Conservation (phyloP, 2,888 invertebrate genomes). For the Lordiphosa andalusiaca region DNA sequence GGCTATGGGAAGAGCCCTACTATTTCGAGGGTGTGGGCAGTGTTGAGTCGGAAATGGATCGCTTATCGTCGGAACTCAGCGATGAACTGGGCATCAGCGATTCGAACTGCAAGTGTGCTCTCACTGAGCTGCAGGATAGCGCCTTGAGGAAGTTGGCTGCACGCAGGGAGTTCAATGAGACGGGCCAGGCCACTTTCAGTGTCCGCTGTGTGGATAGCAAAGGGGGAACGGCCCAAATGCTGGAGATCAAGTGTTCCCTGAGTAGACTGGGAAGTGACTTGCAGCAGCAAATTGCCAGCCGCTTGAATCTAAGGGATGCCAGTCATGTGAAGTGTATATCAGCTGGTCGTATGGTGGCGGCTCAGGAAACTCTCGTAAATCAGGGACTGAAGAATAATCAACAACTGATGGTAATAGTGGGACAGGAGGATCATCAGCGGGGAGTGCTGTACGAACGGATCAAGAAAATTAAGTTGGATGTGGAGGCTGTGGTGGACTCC, state of each 20-base stretch:
- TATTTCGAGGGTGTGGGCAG: constrained; percentile 81
- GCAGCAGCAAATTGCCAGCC: constrained; percentile 82
- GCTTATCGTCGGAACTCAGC: constrained; percentile 82
- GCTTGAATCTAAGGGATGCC: constrained; percentile 76
- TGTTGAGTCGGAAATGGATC: constrained; percentile 78
- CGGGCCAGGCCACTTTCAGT: constrained; percentile 86
- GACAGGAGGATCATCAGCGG: constrained; percentile 76
- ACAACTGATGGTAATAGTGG: constrained; percentile 84
- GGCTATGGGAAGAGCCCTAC: constrained; percentile 89
- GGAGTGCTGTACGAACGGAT: constrained; percentile 83
- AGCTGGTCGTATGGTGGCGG: constrained; percentile 85
- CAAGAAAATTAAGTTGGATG: constrained; percentile 82
- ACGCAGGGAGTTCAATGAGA: constrained; percentile 85
- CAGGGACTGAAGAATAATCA: constrained; percentile 87
- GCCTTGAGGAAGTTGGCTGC: constrained; percentile 87
- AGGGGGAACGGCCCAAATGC: constrained; percentile 80
- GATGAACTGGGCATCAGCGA: constrained; percentile 81
- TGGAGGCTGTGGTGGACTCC: constrained; percentile 82
- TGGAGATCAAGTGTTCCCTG: constrained; percentile 83
- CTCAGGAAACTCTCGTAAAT: constrained; percentile 81
- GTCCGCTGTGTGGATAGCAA: constrained; percentile 83
- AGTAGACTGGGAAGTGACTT: constrained; percentile 82
- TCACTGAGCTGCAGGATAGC: constrained; percentile 52
- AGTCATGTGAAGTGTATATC: constrained; percentile 85
- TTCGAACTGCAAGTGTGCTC: constrained; percentile 32